Base-by-base conservation (phyloP, 2,888 invertebrate genomes). In the Cybosia mesomella region DNA sequence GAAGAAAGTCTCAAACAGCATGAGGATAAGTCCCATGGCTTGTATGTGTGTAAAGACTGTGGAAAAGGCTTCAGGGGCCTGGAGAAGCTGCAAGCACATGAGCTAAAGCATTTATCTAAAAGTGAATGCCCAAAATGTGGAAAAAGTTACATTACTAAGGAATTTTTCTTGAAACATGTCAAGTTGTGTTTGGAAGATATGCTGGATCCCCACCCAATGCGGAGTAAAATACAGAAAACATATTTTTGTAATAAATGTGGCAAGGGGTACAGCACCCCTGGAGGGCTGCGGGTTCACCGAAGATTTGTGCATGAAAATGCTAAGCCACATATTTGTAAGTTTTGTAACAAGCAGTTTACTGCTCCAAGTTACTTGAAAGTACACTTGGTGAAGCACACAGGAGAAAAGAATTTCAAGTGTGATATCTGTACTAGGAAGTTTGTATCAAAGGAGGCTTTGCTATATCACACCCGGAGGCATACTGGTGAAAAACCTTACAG, bases 401-500 rank as follows among this genome's bases (percentile, higher is more conserved):
- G 92, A 1, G 93, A 92, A 66, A 93, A 89, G 73, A 94, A 93
- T 53, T 94, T 92, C 65, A 85, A 89, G 68, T 95, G 95, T 81
- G 84, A 88, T 21, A 81, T 92, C 54, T 95, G 95, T 74, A 78
- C 78, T 0, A 85, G 86, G 32, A 89, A 84, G 61, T 94, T 94
- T 87, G 94, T 94, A 0, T 89, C 94, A 0, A 94, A 93, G 76
- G 94, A 93, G 66, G 94, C 95, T 0, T 77, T 95, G 18, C 64
- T 93, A 55, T 95, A 94, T 66, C 95, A 95, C 57, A 92, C 89
- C 0, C 81, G 95, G 62, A 82, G 93, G 34, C 95, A 95, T 71
- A 94, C 94, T 0, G 95, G 95, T 0, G 95, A 94, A 70, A 92
- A 91, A 66, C 94, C 94, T 0, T 95, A 92, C 43, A 85, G 85